A percentile compares a stretch with the other conserved stretches of the same genome.
These are phyloP conservation scores for Philonicus albiceps DNA, from an alignment of 2,888 invertebrate species.

Conservation along the genomic window DNA sequence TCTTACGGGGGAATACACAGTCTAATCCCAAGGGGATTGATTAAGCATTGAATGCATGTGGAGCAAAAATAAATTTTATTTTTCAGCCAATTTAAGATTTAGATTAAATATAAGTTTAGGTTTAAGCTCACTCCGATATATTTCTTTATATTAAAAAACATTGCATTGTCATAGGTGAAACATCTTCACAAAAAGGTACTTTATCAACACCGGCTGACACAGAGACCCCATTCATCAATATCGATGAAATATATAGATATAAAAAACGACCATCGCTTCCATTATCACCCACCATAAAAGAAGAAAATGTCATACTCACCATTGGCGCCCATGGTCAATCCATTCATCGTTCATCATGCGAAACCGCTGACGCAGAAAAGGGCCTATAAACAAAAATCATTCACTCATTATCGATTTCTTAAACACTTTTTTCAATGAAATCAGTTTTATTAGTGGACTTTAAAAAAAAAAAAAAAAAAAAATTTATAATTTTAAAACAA, in stretches of 20 bases:
- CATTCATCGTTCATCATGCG: constrained; percentile 43
- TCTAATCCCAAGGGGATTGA: not conserved
- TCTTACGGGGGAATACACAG: not conserved
- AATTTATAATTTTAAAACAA: not conserved
- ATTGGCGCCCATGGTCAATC: constrained; percentile 46
- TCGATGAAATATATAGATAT: constrained; percentile 45
- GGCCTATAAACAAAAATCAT: constrained; percentile 33
- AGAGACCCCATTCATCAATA: constrained; percentile 44
- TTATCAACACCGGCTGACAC: constrained; percentile 10
- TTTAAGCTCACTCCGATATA: not conserved
- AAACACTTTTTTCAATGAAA: not conserved
- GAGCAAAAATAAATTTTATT: not conserved
- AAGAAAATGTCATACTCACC: constrained; percentile 46
- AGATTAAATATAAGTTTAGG: not conserved
- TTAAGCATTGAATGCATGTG: not conserved
- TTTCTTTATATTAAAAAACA: constrained; percentile 1
- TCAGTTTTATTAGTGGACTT: not conserved
- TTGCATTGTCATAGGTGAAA: constrained; percentile 46
- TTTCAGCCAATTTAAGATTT: not conserved
- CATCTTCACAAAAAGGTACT: constrained; percentile 45
- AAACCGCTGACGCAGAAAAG: constrained; percentile 42
- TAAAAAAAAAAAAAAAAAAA: not conserved
- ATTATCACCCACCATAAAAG: constrained; percentile 43
- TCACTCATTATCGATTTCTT: not conserved
- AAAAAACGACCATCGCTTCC: constrained; percentile 41